Conservation (phyloP, 2,797 vertebrate species). For the Rhyacichthys aspro region DNA sequence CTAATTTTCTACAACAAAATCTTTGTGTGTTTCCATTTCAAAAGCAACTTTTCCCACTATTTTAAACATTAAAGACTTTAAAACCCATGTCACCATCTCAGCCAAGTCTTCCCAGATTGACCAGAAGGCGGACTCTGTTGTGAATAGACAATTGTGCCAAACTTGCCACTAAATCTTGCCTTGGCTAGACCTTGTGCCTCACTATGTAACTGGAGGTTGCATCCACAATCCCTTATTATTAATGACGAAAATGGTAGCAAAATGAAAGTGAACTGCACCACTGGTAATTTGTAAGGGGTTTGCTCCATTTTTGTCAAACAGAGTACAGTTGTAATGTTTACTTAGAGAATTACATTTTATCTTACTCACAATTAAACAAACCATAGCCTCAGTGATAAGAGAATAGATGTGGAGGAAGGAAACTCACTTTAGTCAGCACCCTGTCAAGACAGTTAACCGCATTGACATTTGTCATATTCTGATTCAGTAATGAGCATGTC, state of each 20-base stretch:
- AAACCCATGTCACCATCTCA: neutral
- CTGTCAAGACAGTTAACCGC: constrained; percentile 48
- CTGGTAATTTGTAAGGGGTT: no score
- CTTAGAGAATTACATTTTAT: constrained; percentile 17
- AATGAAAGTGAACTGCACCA: no score
- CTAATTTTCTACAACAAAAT: neutral
- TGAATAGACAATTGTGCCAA: neutral
- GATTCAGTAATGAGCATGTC: constrained; percentile 57
- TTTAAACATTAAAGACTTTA: neutral
- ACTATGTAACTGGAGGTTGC: neutral
- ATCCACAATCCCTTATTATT: no score
- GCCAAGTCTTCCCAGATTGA: neutral
- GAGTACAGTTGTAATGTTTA: constrained; percentile 27
- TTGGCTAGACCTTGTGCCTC: no score
- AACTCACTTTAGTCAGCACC: constrained; percentile 35
- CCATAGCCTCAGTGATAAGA: constrained; percentile 7
- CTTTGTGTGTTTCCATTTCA: neutral
- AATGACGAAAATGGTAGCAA: no score
- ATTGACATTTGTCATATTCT: constrained; percentile 64
- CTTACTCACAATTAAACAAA: constrained; percentile 21
- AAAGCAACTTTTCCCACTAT: neutral
- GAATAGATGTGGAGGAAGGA: constrained; percentile 9
- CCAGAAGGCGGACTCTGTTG: neutral
- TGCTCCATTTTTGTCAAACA: constrained; percentile 18
- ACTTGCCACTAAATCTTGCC: neutral